Evolutionary conservation across 1,140 invertebrate genomes (phyloP), one percentile per base, ranked within the genome.

Genomic region (Agrypnia vestita): DNA sequence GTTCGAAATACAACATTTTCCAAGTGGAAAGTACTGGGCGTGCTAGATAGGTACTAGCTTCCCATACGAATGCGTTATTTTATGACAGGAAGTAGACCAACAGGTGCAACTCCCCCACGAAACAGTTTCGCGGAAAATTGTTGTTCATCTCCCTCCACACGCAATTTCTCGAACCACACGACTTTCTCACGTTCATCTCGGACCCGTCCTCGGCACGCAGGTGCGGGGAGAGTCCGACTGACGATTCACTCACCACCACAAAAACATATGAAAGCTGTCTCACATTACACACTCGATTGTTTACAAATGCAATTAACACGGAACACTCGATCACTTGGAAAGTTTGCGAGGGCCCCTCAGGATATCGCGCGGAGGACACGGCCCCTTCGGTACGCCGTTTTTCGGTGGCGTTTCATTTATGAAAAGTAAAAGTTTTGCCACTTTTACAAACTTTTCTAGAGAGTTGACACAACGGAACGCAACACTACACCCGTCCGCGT

Each of bases 231-330:
- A 69, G 43, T 47, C n/a, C 19, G 4, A 8, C 13, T 4, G 21
- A 75, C 25, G 44, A 49, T 25, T 67, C 56, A 53, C 56, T 64
- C 1, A 11, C 7, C n/a, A 64, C 17, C 74, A 62, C 46, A 77
- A 62, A 77, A 64, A 64, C 59, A 64, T 12, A 77, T 43, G 61
- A 77, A 67, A 77, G 61, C 75, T 77, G 61, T 53, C 59, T 75
- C 53, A 25, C 53, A 35, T 75, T 73, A 53, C 15, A 47, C n/a
- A 49, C 47, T 64, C 13, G 46, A 67, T 77, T 77, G 75, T 77
- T 77, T 77, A 77, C 75, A 53, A 51, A 62, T 62, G 25, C 49
- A 78, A 78, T 78, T 78, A 55, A 35, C 61, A 17, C 76, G 75
- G 64, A 59, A 78, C 49, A 78, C 76, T 78, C 53, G 19, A 19